Percentiles rank a stretch among this genome's conserved stretches.
phyloP scores from a whole-genome alignment of 2,888 invertebrate genomes.

The Celastrina argiolus region DNA sequence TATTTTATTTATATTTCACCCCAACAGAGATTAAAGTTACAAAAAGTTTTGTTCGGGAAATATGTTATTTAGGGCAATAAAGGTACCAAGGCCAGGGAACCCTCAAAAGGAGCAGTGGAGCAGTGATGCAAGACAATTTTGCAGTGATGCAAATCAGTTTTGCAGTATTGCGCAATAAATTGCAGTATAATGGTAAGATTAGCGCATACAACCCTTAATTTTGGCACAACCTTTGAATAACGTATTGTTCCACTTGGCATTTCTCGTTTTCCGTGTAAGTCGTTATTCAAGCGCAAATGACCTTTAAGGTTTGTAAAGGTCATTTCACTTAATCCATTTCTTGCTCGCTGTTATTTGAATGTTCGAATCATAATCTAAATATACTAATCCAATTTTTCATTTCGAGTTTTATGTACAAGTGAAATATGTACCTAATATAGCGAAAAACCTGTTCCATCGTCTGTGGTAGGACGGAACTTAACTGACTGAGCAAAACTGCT shows the following conservation, averaged over 20 bases:
- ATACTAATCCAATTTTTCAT: no score
- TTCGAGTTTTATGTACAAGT: no score
- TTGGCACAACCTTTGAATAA: slow-evolving; percentile 12
- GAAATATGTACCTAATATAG: no score
- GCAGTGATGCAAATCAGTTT: slow-evolving; percentile 11
- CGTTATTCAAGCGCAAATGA: background rate
- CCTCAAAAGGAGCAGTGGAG: background rate
- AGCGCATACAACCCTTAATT: background rate
- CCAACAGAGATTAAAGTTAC: no score
- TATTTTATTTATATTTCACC: no score
- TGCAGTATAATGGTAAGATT: slow-evolving; percentile 11
- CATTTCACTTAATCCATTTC: slow-evolving; percentile 6
- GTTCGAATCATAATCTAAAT: background rate
- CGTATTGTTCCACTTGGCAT: slow-evolving; percentile 6
- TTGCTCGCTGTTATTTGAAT: background rate
- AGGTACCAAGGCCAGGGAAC: no score
- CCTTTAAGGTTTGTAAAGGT: background rate
- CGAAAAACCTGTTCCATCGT: no score
- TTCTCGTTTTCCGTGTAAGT: slow-evolving; percentile 10
- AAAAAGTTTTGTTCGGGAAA: no score
- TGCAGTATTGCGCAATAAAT: slow-evolving; percentile 16
- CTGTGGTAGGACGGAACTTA: no score
- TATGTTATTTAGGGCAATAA: no score
- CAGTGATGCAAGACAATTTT: slow-evolving; percentile 7
- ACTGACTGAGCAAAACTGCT: no score